phyloP scores from a whole-genome alignment of 1,140 invertebrate species.

The Drosophila serrata region DNA sequence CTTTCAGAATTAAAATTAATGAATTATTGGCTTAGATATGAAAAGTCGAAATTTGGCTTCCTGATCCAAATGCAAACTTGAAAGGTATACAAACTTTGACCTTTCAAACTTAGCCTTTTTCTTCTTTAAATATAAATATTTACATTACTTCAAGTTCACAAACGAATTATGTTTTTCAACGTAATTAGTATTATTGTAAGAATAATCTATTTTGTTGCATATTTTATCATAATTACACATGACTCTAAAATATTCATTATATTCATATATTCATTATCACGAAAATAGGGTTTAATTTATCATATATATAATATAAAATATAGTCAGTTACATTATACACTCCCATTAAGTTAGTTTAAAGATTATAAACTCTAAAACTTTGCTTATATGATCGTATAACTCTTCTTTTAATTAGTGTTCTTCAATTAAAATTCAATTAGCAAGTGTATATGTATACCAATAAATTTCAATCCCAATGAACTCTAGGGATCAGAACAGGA shows the following conservation, averaged over 20 bases:
- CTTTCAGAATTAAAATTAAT: too few relatives aligned
- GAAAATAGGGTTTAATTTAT: neutral
- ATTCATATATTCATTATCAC: neutral
- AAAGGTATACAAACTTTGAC: too few relatives aligned
- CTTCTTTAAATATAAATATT: neutral
- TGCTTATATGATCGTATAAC: neutral
- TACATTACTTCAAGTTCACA: neutral
- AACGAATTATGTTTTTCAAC: too few relatives aligned
- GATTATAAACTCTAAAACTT: neutral
- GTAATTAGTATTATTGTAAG: neutral
- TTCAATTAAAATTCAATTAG: slow-evolving; percentile 20
- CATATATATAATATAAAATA: neutral
- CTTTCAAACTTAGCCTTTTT: too few relatives aligned
- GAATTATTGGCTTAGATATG: too few relatives aligned
- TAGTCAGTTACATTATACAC: too few relatives aligned
- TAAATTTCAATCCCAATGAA: slow-evolving; percentile 1
- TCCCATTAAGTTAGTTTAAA: too few relatives aligned
- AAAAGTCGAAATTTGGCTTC: too few relatives aligned
- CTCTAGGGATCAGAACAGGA: neutral
- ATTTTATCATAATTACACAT: neutral
- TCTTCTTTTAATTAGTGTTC: slow-evolving; percentile 1
- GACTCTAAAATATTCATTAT: neutral
- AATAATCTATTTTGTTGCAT: neutral
- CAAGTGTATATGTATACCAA: slow-evolving; percentile 5
- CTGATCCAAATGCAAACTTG: too few relatives aligned